These are phyloP conservation scores for Brachionus paranguensis DNA, from an alignment of 1,140 invertebrate species.

Conservation along the genomic window DNA sequence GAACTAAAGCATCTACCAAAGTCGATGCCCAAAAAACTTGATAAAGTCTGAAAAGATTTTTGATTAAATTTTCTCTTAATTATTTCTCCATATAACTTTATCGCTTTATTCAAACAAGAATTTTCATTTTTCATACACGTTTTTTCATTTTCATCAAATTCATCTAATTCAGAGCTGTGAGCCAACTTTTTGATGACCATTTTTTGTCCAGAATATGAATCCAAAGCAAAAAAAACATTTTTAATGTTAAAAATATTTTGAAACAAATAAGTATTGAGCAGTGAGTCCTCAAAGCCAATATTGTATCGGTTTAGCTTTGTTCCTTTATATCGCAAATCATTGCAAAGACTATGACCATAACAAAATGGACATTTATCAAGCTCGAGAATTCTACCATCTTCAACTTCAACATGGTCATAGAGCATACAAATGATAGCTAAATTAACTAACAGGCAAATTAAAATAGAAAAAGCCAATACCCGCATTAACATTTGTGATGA, in stretches of 20 bases:
- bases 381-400: not conserved
- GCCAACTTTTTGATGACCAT: conserved; percentile 34
- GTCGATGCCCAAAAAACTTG: not conserved
- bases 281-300: not conserved
- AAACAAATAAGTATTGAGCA: not conserved
- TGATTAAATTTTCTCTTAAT: not conserved
- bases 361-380: conserved; percentile 29
- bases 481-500: not conserved
- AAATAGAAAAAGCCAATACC: not conserved
- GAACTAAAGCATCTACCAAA: not conserved
- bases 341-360: not conserved
- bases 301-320: not conserved
- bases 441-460: not conserved
- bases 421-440: not conserved
- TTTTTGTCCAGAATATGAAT: not conserved
- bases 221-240: conserved; percentile 39
- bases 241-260: conserved; percentile 33
- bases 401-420: not conserved
- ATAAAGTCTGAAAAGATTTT: not conserved
- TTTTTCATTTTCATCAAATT: not conserved
- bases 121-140: not conserved
- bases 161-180: not conserved
- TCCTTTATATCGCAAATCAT: not conserved
- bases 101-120: not conserved
- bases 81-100: not conserved